A percentile compares a stretch with the other conserved stretches of the same genome.
Conservation (phyloP, 2,113 vertebrate species). For the Carassius gibelio region DNA sequence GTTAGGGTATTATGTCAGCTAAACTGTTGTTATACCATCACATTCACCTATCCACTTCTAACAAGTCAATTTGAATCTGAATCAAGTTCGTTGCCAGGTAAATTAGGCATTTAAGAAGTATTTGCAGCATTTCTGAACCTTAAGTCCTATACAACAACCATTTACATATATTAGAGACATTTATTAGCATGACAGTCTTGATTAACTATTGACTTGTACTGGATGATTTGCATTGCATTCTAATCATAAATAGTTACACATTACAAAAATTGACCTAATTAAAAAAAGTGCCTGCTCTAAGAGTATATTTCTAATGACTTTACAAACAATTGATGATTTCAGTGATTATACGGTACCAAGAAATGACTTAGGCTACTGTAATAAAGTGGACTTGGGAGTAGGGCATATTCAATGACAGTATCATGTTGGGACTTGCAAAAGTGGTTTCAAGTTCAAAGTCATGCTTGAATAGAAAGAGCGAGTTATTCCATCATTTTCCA, state of each 20-base stretch:
- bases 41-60: too few relatives aligned
- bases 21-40: neutral
- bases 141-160: neutral
- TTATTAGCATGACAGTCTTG: too few relatives aligned
- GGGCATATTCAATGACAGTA: neutral
- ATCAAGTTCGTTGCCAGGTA: neutral
- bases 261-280: neutral
- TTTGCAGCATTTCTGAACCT: neutral
- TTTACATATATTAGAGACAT: neutral
- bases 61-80: neutral
- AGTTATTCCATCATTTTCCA: neutral
- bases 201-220: neutral
- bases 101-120: neutral
- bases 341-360: neutral
- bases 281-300: neutral
- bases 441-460: slow-evolving; percentile 24
- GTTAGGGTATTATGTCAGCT: too few relatives aligned
- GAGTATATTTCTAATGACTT: neutral
- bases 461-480: neutral
- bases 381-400: neutral
- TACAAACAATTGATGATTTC: neutral
- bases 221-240: neutral
- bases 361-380: neutral
- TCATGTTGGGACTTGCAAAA: slow-evolving; percentile 31
- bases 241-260: neutral